A percentile compares a stretch with the other conserved stretches of the same genome.
Conservation (phyloP, 2,888 invertebrate genomes). For the Aleiodes leptofemur region DNA sequence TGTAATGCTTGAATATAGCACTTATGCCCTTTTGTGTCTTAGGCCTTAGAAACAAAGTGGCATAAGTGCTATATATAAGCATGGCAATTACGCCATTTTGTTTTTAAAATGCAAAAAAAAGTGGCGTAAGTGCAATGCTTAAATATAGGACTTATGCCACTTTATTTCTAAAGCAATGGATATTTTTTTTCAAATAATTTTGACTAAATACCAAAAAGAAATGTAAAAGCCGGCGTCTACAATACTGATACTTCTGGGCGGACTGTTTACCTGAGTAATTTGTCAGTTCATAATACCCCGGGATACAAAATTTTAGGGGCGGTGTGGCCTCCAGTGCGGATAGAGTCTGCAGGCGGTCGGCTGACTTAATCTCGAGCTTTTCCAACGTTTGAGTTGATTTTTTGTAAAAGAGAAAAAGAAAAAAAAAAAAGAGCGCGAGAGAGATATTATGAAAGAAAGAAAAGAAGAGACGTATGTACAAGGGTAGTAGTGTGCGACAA, state of each 20-base stretch:
- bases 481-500: background rate
- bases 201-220: background rate
- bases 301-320: constrained; percentile 54
- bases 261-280: constrained; percentile 72
- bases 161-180: background rate
- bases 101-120: too few relatives aligned
- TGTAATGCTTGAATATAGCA: too few relatives aligned
- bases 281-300: constrained; percentile 66
- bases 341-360: constrained; percentile 50
- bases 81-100: too few relatives aligned
- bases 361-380: constrained; percentile 53
- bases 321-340: constrained; percentile 45
- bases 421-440: constrained; percentile 21
- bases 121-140: too few relatives aligned
- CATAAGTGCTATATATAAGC: too few relatives aligned
- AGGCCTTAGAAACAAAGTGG: too few relatives aligned
- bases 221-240: background rate
- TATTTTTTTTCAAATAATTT: background rate
- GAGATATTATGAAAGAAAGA: background rate
- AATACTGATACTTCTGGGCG: constrained; percentile 58
- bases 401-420: constrained; percentile 16
- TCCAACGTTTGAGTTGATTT: constrained; percentile 33
- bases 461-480: constrained; percentile 11
- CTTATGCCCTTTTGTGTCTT: too few relatives aligned
- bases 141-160: too few relatives aligned